Evolutionary conservation across 2,113 vertebrate species (phyloP), one percentile per base, ranked within the genome.

Genomic region (Leuciscus idus): DNA sequence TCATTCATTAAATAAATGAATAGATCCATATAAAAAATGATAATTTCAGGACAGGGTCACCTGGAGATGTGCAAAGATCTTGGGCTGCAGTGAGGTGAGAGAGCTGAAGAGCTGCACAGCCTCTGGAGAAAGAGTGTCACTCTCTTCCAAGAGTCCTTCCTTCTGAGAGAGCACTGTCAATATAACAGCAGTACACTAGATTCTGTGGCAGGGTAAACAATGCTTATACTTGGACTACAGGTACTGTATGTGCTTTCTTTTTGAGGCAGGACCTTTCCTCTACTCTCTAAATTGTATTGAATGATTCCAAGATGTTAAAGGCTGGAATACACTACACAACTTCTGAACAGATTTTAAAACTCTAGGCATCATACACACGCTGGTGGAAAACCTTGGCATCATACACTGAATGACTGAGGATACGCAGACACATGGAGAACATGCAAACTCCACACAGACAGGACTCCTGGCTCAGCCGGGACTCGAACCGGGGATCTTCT

Each of bases 21-120:
- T 70, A 70, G 1, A 70, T 8, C 19, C 19, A 57, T 6, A 26
- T 76, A 46, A 21, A 17, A 13, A 4, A 48, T 48, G 12, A 5
- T 15, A 1, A n/a, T n/a, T 59, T 30, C 43, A 70, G 21, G 2
- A 36, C 7, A 6, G 23, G 28, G 87, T 80, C 89, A 96, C 96
- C 94, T 96, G 96, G 50, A 96, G 84, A 66, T 97, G 95, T 86
- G 96, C 94, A 91, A 97, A 95, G 90, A 96, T 92, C 93, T 95
- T 96, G 87, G 96, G 95, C 86, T 95, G 96, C 87, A 95, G 89
- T 30, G 95, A 95, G 50, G 94, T 94, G 43, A 95, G 88, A 5
- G 95, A 95, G 86, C 94, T 95, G 62, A 96, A 91, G 30, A 95
- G 91, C 61, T 95, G 95, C 46, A 93, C 85, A 87, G 94, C 91